Evolutionary conservation across 2,113 vertebrate species (phyloP).

Genomic region (Tursiops truncatus): DNA sequence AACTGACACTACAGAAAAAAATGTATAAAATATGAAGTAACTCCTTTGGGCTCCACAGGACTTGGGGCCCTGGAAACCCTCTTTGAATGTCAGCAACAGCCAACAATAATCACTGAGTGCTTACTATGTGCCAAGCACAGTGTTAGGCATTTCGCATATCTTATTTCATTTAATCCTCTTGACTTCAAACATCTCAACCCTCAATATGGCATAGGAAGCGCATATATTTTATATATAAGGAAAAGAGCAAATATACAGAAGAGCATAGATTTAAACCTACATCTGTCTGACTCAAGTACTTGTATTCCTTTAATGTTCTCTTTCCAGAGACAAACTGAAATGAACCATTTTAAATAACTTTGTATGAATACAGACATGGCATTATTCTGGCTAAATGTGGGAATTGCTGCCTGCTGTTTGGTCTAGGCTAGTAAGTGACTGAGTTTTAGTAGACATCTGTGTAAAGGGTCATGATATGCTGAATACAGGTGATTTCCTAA

Average conservation of each 20-base stretch:
- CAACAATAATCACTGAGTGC: not conserved
- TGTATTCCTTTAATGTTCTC: not conserved
- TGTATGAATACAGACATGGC: not conserved
- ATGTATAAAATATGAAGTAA: not conserved
- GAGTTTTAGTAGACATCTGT: not conserved
- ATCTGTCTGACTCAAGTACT: not conserved
- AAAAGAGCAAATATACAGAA: not conserved
- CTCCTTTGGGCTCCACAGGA: not conserved
- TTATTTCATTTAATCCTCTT: not conserved
- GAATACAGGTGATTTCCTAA: not conserved
- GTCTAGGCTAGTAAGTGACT: not conserved
- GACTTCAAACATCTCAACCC: not conserved
- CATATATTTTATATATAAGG: not conserved
- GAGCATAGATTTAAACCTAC: not conserved
- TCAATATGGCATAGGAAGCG: not conserved
- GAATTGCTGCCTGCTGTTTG: not conserved
- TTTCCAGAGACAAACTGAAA: not conserved
- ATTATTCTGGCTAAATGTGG: not conserved
- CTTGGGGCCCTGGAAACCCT: not conserved
- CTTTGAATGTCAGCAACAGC: not conserved
- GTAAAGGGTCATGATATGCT: not conserved
- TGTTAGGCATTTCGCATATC: not conserved
- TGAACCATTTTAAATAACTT: not conserved
- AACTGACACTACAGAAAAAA: not conserved
- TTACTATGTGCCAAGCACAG: not conserved